Percentiles rank a stretch among this genome's conserved stretches.
These are phyloP conservation scores for Ochropleura plecta DNA, from an alignment of 2,888 invertebrate genomes.

Conservation along the genomic window DNA sequence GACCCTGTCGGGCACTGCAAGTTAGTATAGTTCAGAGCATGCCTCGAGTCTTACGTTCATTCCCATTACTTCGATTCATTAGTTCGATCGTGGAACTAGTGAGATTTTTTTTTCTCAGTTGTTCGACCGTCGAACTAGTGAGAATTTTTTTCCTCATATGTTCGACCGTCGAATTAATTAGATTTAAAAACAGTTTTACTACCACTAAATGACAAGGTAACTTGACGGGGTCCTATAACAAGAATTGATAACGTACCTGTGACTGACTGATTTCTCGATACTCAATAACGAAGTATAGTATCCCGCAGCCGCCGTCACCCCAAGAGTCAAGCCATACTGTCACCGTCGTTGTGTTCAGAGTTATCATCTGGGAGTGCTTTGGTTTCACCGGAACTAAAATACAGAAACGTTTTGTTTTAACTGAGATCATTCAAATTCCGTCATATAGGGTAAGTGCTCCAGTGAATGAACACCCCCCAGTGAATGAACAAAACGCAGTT, in stretches of 20 bases:
- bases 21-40: background rate
- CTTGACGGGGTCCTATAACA: background rate
- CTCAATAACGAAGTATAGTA: slow-evolving; percentile 96
- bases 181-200: too few species aligned
- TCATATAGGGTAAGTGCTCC: too few species aligned
- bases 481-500: too few species aligned
- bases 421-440: background rate
- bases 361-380: slow-evolving; percentile 95
- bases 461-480: too few species aligned
- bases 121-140: too few species aligned
- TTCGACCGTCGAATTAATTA: too few species aligned
- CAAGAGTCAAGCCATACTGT: slow-evolving; percentile 96
- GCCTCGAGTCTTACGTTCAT: background rate
- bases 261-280: slow-evolving; percentile 92
- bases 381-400: slow-evolving; percentile 94
- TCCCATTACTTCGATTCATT: too few species aligned
- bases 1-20: too few species aligned
- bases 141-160: too few species aligned
- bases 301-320: slow-evolving; percentile 97
- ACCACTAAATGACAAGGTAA: too few species aligned
- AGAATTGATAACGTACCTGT: slow-evolving; percentile 74
- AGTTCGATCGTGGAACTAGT: too few species aligned
- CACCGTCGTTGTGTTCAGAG: slow-evolving; percentile 96
- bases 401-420: background rate
- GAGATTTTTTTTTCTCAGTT: too few species aligned